These are phyloP conservation scores for Cancer borealis DNA, from an alignment of 2,888 invertebrate species.

Conservation along the genomic window DNA sequence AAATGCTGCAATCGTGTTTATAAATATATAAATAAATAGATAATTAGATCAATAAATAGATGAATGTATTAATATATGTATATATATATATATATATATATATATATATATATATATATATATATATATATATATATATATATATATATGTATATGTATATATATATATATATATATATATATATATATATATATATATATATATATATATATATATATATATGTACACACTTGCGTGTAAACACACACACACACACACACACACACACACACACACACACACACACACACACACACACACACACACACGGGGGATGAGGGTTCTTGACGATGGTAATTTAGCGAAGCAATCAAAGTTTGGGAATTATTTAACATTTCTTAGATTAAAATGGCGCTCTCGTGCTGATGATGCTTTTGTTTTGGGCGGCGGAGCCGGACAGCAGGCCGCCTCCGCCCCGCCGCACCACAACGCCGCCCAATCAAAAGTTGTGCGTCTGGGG, in stretches of 20 bases:
- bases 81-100: too few relatives aligned
- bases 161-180: conserved; percentile 22
- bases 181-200: conserved; percentile 42
- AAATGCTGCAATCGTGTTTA: too few relatives aligned
- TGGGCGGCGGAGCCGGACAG: background rate
- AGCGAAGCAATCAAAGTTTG: conserved; percentile 49
- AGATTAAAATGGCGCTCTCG: conserved; percentile 51
- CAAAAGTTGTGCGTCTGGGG: background rate
- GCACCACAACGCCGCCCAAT: conserved; percentile 4
- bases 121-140: background rate
- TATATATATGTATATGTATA: conserved; percentile 32
- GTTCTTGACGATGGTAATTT: conserved; percentile 44
- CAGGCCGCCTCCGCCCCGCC: conserved; percentile 13
- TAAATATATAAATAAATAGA: too few relatives aligned
- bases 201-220: conserved; percentile 30
- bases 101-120: too few relatives aligned
- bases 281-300: too few relatives aligned
- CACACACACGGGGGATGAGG: background rate
- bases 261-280: too few relatives aligned
- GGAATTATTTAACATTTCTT: conserved; percentile 53
- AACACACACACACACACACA: background rate
- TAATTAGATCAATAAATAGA: too few relatives aligned
- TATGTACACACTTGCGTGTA: background rate
- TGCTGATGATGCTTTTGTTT: conserved; percentile 45
- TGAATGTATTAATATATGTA: too few relatives aligned